Evolutionary conservation across 2,888 invertebrate species (phyloP), one percentile per base, ranked within the genome.

Genomic region (Acanthoscelides obtectus): DNA sequence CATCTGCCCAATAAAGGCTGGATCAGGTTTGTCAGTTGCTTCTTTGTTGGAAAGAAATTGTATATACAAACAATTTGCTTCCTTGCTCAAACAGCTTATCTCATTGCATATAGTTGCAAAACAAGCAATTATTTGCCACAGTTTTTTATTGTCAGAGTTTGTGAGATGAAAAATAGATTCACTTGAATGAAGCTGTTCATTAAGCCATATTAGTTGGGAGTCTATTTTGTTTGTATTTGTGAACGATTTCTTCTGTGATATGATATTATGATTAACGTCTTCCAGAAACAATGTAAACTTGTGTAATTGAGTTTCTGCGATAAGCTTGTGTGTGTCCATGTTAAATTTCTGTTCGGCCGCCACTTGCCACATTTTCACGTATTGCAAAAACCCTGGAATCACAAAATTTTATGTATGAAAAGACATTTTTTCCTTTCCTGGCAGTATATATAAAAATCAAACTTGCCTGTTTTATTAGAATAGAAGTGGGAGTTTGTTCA

Each of bases 71-170:
- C 88, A 88, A 72, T 88, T 87, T 8, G 93, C 92, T 83, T 94
- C 93, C 70, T 86, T 85, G 78, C 90, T 89, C 20, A 97, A 86
- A 70, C 88, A 83, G 71, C 89, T 86, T 73, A 94, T 90, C 87
- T 97, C 97, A 77, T 90, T 88, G 84, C 94, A 95, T 0, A 96
- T 86, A 8, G 93, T 90, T 20, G 93, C 90, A 72, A 97, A 89
- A 0, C 94, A 93, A 66, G 93, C 90, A 8, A 97, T 86, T 67
- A 96, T 89, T 86, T 94, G 92, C 63, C 92, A 92, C 79, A 96
- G 88, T 69, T 92, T 86, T 81, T 92, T 93, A 82, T 95, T 95
- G 84, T 96, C 95, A 22, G 94, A 94, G 76, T 93, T 91, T 17
- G 94, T 90, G 73, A 96, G 84, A 76, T 93, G 90, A 45, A 92